Conservation (phyloP, 2,113 vertebrate genomes). For the Tragelaphus buxtoni region DNA sequence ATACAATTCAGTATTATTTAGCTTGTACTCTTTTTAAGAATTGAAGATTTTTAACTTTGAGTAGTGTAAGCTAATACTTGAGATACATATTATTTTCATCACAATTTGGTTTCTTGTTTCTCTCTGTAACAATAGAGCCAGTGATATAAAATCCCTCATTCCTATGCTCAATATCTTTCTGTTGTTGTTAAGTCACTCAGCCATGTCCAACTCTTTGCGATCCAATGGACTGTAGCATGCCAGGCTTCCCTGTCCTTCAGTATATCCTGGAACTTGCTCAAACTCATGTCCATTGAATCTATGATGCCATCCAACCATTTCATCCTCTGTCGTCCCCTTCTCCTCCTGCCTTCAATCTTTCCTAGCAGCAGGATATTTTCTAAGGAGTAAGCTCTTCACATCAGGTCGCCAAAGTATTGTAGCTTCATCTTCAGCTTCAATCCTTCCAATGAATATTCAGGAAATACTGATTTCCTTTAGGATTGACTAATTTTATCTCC, state of each 20-base stretch:
- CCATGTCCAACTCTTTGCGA: fast-evolving
- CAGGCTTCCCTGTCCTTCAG: background rate
- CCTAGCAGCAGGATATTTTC: background rate
- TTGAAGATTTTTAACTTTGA: background rate
- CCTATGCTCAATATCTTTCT: background rate
- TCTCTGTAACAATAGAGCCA: background rate
- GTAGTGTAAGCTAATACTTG: background rate
- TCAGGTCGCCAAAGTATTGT: background rate
- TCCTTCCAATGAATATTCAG: background rate
- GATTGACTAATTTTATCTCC: background rate
- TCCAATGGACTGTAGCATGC: background rate
- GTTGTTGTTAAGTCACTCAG: background rate
- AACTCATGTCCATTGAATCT: background rate
- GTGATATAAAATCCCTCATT: background rate
- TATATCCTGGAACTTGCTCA: background rate
- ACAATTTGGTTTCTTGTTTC: background rate
- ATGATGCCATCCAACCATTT: background rate
- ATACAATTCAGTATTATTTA: background rate
- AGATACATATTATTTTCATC: background rate
- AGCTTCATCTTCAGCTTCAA: background rate
- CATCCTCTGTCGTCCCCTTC: background rate
- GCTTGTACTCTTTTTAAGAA: background rate
- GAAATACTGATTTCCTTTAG: background rate
- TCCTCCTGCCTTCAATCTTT: background rate
- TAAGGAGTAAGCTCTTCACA: background rate